Evolutionary conservation across 2,888 invertebrate genomes (phyloP).

Genomic region (Pteria penguin): DNA sequence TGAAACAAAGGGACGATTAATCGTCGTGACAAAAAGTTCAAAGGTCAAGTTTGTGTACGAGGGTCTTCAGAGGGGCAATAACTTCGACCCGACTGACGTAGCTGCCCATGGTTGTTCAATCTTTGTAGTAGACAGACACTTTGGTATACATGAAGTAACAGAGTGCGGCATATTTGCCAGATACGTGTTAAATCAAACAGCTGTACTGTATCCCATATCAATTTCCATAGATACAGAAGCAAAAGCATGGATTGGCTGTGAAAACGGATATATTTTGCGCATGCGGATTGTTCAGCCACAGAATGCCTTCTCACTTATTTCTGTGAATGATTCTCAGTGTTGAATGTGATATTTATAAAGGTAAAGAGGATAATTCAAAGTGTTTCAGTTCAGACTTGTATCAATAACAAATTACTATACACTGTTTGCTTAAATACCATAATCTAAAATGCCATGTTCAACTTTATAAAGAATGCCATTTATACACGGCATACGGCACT

Average conservation of each 20-base stretch:
- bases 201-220: background rate
- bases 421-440: no score
- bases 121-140: constrained; percentile 10
- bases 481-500: no score
- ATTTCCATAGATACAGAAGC: constrained; percentile 4
- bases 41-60: constrained; percentile 10
- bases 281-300: background rate
- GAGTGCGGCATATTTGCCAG: constrained; percentile 6
- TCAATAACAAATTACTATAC: no score
- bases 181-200: constrained; percentile 1
- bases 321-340: no score
- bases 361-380: no score
- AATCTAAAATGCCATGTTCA: no score
- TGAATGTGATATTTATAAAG: no score
- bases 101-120: background rate
- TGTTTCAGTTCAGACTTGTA: no score
- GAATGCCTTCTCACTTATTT: no score
- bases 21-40: constrained; percentile 2
- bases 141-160: constrained; percentile 16
- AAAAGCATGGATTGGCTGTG: constrained; percentile 22
- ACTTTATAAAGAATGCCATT: no score
- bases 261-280: constrained; percentile 17
- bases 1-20: constrained; percentile 6
- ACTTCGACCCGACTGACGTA: constrained; percentile 6
- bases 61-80: background rate